Base-by-base conservation (phyloP, 2,888 invertebrate species). In the Thecophora atra region DNA sequence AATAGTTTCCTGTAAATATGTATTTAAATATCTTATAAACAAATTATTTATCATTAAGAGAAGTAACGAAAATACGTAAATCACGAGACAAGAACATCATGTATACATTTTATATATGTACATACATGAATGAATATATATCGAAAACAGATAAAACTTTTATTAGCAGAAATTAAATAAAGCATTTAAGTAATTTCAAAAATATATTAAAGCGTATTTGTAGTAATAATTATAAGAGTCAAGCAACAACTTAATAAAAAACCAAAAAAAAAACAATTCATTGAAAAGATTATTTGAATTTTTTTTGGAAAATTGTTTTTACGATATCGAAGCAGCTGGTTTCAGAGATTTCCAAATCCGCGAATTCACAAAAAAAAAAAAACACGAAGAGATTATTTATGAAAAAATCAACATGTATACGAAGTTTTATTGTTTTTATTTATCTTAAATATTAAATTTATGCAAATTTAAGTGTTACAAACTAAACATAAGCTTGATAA, bases 1-100 rank as follows among this genome's bases (percentile, higher is more conserved):
- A 19, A 54, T 67, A 67, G n/a, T n/a, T n/a, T n/a, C 54, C 54
- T 67, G 19, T 42, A 37, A 67, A 30, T 67, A 24, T 54, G 30
- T 37, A 15, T 68, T 44, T 19, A 68, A 24, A 19, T 37, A 21
- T 44, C 58, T 44, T 21, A 58, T 68, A 42, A 17, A 26, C 8
- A 26, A 24, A 26, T 13, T 13, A 11, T 15, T 28, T 28, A 28
- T 15, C 15, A 28, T 13, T 24, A 24, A 15, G 17, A 28, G 28
- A 44, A 26, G 80, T 80, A 85, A 83, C 83, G 79, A 83, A 83
- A 82, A 83, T 83, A 83, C 83, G 83, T 83, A 83, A 83, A 78
- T 77, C 75, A 79, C 74, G 77, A 79, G 81, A 78, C 77, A 77
- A 24, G 21, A 64, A 44, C 21, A 44, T 56, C 66, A 70, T 19